Conservation (phyloP, 1,140 invertebrate genomes). For the Lepidurus couesii region DNA sequence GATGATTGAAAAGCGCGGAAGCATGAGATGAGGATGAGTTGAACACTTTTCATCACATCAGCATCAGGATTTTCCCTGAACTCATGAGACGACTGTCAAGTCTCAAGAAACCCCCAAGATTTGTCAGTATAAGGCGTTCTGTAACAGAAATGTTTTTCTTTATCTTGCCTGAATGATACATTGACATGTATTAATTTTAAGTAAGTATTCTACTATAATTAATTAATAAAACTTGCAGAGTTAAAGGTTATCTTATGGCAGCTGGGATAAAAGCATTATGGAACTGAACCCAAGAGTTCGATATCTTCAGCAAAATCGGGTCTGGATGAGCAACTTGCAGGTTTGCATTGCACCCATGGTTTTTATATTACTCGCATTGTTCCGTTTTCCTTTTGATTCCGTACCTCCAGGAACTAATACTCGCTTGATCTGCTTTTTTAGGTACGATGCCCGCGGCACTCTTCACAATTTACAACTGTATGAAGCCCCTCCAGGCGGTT, state of each 20-base stretch:
- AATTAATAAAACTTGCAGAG: conserved; percentile 19
- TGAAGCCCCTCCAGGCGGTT: conserved; percentile 51
- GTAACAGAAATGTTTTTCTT: too few relatives aligned
- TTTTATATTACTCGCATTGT: conserved; percentile 23
- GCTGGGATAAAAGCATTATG: not conserved
- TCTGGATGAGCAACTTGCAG: conserved; percentile 25
- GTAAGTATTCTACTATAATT: conserved; percentile 8
- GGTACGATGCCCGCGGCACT: conserved; percentile 90
- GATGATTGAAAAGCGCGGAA: too few relatives aligned
- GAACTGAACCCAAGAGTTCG: not conserved
- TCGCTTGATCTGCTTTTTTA: conserved; percentile 44
- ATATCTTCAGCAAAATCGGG: not conserved
- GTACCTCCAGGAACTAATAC: conserved; percentile 8
- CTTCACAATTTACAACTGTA: conserved; percentile 64
- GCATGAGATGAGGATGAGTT: too few relatives aligned
- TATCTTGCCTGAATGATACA: not conserved
- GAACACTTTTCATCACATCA: too few relatives aligned
- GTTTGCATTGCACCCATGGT: conserved; percentile 34
- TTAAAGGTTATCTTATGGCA: conserved; percentile 22
- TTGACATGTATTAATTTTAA: not conserved
- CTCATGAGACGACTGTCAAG: too few relatives aligned
- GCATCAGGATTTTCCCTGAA: too few relatives aligned
- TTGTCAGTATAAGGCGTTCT: too few relatives aligned
- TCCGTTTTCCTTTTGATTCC: not conserved
- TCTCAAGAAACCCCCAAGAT: too few relatives aligned